Percentiles rank a stretch among this genome's conserved stretches.
phyloP scores from a whole-genome alignment of 2,797 vertebrate genomes.

The Sternarchorhynchus goeldii region DNA sequence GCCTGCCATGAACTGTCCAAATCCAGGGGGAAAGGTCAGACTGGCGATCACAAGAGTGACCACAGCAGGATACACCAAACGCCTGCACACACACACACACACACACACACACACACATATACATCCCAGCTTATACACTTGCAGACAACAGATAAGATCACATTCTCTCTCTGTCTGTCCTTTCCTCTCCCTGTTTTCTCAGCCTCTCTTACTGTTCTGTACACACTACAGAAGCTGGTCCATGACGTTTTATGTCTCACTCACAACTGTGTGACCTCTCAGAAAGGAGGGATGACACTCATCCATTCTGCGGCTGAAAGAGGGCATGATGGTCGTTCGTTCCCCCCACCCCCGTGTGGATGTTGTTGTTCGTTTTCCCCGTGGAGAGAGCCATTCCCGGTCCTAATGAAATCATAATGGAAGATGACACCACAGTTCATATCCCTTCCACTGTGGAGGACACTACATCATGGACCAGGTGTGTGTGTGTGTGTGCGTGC shows the following conservation, averaged over 20 bases:
- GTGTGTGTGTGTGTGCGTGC: conserved; percentile 15
- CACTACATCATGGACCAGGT: conserved; percentile 39
- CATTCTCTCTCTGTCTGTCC: too few relatives aligned
- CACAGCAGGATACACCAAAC: conserved; percentile 90
- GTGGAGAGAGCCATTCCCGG: conserved; percentile 42
- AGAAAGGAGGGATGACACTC: conserved; percentile 51
- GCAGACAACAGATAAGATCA: too few relatives aligned
- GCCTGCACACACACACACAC: conserved; percentile 63
- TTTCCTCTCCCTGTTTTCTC: too few relatives aligned
- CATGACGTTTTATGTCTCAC: too few relatives aligned
- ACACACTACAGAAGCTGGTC: too few relatives aligned
- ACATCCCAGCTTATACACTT: too few relatives aligned
- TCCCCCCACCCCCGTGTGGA: too few relatives aligned
- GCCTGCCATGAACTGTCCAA: conserved; percentile 98
- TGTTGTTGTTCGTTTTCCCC: conserved; percentile 23
- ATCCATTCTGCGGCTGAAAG: conserved; percentile 50
- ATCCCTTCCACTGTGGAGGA: conserved; percentile 25
- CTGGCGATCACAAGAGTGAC: conserved; percentile 92
- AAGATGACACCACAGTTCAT: conserved; percentile 59
- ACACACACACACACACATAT: not conserved
- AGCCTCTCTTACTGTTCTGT: too few relatives aligned
- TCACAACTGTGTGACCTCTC: too few relatives aligned
- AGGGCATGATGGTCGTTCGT: conserved; percentile 34
- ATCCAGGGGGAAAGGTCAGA: conserved; percentile 91
- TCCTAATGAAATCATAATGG: conserved; percentile 66